These are phyloP conservation scores for Beroe forskalii DNA, from an alignment of 37 sponge, comb jelly and placozoan genomes.

Conservation along the genomic window DNA sequence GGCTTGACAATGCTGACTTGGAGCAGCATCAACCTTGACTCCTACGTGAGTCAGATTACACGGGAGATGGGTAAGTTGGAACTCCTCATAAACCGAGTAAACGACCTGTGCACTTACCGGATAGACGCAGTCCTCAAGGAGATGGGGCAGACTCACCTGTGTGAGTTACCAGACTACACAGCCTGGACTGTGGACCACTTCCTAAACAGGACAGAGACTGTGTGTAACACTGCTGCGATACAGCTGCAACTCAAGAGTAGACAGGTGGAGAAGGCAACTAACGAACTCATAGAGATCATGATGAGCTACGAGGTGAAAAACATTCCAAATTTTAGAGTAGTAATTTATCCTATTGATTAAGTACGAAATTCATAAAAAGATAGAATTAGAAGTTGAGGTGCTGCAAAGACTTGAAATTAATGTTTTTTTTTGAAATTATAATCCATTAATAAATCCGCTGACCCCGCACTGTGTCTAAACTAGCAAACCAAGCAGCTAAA, in stretches of 20 bases:
- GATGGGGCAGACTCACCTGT: constrained; percentile 75
- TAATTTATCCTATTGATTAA: too few relatives aligned
- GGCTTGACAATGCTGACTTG: constrained; percentile 89
- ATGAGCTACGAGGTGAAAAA: constrained; percentile 23
- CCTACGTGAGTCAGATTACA: constrained; percentile 67
- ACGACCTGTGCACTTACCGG: constrained; percentile 65
- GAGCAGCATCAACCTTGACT: constrained; percentile 82
- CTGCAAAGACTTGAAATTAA: too few relatives aligned
- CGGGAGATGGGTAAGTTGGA: constrained; percentile 70
- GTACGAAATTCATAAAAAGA: too few relatives aligned
- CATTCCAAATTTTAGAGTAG: too few relatives aligned
- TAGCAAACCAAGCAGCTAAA: constrained; percentile 35
- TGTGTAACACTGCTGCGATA: constrained; percentile 6
- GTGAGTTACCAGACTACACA: constrained; percentile 71
- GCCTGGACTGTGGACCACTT: constrained; percentile 76
- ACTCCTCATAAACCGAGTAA: constrained; percentile 68
- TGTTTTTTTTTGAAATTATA: too few relatives aligned
- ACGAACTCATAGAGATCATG: constrained; percentile 71
- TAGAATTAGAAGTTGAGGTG: too few relatives aligned
- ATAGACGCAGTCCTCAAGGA: constrained; percentile 72
- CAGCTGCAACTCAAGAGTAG: constrained; percentile 66
- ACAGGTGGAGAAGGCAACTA: constrained; percentile 83
- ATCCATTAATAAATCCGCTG: too few relatives aligned
- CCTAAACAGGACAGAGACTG: constrained; percentile 69
- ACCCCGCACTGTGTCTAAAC: too few relatives aligned